Conservation (phyloP, 2,888 invertebrate genomes). For the Drosophila acutilabella region DNA sequence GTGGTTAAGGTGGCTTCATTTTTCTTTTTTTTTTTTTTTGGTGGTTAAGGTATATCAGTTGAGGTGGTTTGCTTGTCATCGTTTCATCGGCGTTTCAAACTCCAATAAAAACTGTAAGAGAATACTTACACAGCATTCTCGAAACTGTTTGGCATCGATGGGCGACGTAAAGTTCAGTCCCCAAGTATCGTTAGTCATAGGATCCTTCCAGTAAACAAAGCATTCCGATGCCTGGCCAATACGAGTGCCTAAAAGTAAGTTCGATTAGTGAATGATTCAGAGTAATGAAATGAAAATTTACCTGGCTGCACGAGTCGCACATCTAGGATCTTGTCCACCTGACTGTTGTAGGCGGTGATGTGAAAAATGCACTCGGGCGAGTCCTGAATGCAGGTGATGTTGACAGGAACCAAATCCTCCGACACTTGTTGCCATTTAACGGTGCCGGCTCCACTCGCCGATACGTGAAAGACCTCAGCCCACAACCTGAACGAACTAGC, state of each 20-base stretch:
- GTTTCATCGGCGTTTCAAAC: constrained; percentile 23
- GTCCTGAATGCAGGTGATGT: constrained; percentile 98
- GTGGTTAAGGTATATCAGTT: constrained; percentile 72
- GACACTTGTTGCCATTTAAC: constrained; percentile 99
- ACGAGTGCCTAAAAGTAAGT: constrained; percentile 90
- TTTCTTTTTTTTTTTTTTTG: constrained; percentile 17
- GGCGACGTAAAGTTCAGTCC: constrained; percentile 99
- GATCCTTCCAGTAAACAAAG: constrained; percentile 99
- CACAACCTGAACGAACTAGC: constrained; percentile 91
- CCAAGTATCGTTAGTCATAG: constrained; percentile 98
- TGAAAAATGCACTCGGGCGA: constrained; percentile 98
- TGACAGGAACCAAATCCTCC: constrained; percentile 98
- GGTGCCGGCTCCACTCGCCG: constrained; percentile 95
- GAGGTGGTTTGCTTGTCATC: constrained; percentile 64
- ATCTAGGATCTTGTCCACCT: constrained; percentile 99
- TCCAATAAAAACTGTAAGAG: constrained; percentile 77
- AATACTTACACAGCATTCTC: constrained; percentile 97
- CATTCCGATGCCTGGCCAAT: constrained; percentile 99
- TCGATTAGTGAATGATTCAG: not conserved
- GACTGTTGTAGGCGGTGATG: constrained; percentile 99
- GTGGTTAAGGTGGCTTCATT: constrained; percentile 64
- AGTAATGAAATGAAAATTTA: constrained; percentile 83
- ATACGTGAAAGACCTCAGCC: constrained; percentile 99
- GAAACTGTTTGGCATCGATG: constrained; percentile 98
- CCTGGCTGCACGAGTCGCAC: constrained; percentile 98